These are phyloP conservation scores for Lycia hirtaria DNA, from an alignment of 2,888 invertebrate species.

Conservation along the genomic window DNA sequence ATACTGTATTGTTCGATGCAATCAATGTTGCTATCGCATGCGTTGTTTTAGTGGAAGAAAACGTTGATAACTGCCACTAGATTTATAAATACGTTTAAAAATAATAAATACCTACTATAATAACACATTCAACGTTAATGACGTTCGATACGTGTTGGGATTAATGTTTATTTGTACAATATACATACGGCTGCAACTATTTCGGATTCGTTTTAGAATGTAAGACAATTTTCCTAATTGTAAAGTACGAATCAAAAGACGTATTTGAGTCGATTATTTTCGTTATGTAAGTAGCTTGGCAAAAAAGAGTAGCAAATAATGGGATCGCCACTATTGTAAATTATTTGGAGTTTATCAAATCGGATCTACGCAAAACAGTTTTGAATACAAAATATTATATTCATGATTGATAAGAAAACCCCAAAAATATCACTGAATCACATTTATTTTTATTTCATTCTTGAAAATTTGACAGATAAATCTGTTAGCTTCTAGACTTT, in stretches of 20 bases:
- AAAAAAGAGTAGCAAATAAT: too few relatives aligned
- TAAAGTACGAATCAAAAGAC: constrained; percentile 53
- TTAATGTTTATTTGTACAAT: constrained; percentile 65
- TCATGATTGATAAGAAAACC: too few relatives aligned
- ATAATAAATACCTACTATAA: constrained; percentile 74
- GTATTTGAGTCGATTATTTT: constrained; percentile 51
- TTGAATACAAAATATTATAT: too few relatives aligned
- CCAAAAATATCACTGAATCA: too few relatives aligned
- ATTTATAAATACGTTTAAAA: constrained; percentile 65
- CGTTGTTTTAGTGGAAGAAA: constrained; percentile 49
- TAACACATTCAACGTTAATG: constrained; percentile 67
- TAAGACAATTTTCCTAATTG: constrained; percentile 50
- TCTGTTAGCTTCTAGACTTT: too few relatives aligned
- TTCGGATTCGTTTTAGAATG: constrained; percentile 51
- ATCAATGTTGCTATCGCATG: constrained; percentile 53
- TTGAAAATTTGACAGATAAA: too few relatives aligned
- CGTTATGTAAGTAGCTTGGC: too few relatives aligned
- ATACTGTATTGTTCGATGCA: constrained; percentile 22
- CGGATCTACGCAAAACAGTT: too few relatives aligned
- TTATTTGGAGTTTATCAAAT: too few relatives aligned
- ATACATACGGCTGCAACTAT: constrained; percentile 59
- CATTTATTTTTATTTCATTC: too few relatives aligned
- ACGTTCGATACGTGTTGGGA: constrained; percentile 63
- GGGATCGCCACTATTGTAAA: too few relatives aligned
- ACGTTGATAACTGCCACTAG: constrained; percentile 83